Conservation (phyloP, 2,888 invertebrate species). For the Eulithis testata region DNA sequence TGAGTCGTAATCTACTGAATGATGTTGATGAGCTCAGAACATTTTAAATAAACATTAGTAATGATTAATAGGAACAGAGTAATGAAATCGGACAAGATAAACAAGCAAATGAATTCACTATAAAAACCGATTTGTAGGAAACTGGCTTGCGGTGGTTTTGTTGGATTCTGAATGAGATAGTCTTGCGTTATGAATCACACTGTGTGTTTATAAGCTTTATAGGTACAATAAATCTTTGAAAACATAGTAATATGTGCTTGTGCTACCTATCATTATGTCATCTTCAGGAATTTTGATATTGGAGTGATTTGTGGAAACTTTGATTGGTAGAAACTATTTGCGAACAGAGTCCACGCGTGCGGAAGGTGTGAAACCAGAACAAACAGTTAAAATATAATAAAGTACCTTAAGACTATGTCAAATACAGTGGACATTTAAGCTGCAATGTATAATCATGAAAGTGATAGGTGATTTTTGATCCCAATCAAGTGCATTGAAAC, state of each 20-base stretch:
- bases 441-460: too few relatives aligned
- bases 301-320: too few relatives aligned
- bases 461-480: neutral
- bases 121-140: slow-evolving; percentile 71
- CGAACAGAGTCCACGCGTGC: too few relatives aligned
- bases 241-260: neutral
- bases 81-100: slow-evolving; percentile 64
- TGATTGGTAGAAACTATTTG: too few relatives aligned
- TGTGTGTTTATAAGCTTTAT: neutral
- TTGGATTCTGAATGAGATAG: slow-evolving; percentile 48
- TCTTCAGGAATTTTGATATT: too few relatives aligned
- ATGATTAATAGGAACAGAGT: slow-evolving; percentile 55
- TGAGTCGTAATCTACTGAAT: slow-evolving; percentile 35
- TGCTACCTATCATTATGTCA: too few relatives aligned
- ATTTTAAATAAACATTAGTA: slow-evolving; percentile 59
- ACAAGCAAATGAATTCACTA: slow-evolving; percentile 65
- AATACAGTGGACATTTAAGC: too few relatives aligned
- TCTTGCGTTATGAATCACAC: neutral
- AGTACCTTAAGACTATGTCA: neutral
- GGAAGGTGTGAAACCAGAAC: too few relatives aligned
- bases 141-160: slow-evolving; percentile 48
- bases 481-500: slow-evolving; percentile 35
- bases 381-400: neutral
- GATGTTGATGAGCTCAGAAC: slow-evolving; percentile 46
- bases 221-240: neutral